Evolutionary conservation across 2,888 invertebrate genomes (phyloP).

Genomic region (Aporophyla nigra): DNA sequence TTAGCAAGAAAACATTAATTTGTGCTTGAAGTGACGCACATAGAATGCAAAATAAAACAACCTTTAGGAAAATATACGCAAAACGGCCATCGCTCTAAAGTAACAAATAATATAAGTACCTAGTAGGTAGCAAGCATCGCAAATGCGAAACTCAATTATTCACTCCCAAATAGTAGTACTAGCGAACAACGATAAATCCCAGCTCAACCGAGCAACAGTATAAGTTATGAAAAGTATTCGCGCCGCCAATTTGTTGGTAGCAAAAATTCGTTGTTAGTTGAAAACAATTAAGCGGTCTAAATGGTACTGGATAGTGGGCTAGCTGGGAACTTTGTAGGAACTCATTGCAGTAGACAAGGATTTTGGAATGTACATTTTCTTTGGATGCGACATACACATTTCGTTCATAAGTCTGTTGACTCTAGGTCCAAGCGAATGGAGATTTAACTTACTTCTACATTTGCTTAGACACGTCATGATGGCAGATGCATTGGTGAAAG

Average conservation of each 20-base stretch:
- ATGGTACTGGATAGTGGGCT: slow-evolving; percentile 69
- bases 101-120: background rate
- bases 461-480: no score
- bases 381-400: slow-evolving; percentile 32
- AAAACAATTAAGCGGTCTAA: slow-evolving; percentile 79
- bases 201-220: slow-evolving; percentile 41
- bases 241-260: slow-evolving; percentile 63
- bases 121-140: no score
- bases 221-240: slow-evolving; percentile 61
- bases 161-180: slow-evolving; percentile 8
- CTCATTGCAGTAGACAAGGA: slow-evolving; percentile 65
- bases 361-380: slow-evolving; percentile 15
- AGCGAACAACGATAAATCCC: slow-evolving; percentile 42
- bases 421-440: background rate
- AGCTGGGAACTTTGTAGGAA: slow-evolving; percentile 69
- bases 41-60: background rate
- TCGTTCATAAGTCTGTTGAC: background rate
- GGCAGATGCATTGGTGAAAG: background rate
- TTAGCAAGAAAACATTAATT: background rate
- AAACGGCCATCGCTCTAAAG: background rate
- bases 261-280: slow-evolving; percentile 71
- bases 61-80: no score
- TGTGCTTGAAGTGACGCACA: background rate
- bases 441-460: background rate
- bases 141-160: slow-evolving; percentile 19